phyloP scores from a whole-genome alignment of 2,888 invertebrate species.

The Drosophila macrospina region DNA sequence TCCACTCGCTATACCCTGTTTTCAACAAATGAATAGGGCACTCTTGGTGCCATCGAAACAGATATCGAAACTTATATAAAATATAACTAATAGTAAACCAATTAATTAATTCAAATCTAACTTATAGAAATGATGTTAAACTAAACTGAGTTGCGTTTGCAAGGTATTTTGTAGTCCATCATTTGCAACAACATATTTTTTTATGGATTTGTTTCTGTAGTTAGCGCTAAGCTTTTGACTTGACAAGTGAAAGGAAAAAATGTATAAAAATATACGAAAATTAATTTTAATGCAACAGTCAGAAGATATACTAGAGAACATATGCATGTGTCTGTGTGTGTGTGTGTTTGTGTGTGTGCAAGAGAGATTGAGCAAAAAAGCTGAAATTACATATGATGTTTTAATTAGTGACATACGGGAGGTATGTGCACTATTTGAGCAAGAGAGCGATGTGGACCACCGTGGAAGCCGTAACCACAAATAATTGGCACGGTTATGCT shows the following conservation, averaged over 20 bases:
- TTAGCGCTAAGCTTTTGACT: slow-evolving; percentile 70
- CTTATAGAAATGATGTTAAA: not conserved
- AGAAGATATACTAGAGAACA: slow-evolving; percentile 11
- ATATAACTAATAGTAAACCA: too few relatives aligned
- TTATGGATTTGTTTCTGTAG: slow-evolving; percentile 44
- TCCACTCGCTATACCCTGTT: slow-evolving; percentile 17
- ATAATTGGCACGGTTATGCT: slow-evolving; percentile 55
- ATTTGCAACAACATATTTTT: not conserved
- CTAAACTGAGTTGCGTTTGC: not conserved
- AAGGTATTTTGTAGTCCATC: not conserved
- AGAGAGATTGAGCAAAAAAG: slow-evolving; percentile 49
- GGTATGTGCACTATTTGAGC: slow-evolving; percentile 46
- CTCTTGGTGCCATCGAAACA: too few relatives aligned
- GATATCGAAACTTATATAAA: too few relatives aligned
- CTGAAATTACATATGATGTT: slow-evolving; percentile 82
- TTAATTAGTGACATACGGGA: slow-evolving; percentile 73
- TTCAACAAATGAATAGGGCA: not conserved
- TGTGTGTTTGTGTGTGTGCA: slow-evolving; percentile 11
- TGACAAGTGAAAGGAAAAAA: slow-evolving; percentile 70
- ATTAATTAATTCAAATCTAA: too few relatives aligned
- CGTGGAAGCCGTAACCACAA: slow-evolving; percentile 30
- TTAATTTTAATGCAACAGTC: slow-evolving; percentile 81
- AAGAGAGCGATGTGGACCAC: slow-evolving; percentile 11
- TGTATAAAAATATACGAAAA: slow-evolving; percentile 78
- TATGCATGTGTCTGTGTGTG: slow-evolving; percentile 10